phyloP scores from a whole-genome alignment of 2,797 vertebrate species.

The Rhinoraja longicauda region DNA sequence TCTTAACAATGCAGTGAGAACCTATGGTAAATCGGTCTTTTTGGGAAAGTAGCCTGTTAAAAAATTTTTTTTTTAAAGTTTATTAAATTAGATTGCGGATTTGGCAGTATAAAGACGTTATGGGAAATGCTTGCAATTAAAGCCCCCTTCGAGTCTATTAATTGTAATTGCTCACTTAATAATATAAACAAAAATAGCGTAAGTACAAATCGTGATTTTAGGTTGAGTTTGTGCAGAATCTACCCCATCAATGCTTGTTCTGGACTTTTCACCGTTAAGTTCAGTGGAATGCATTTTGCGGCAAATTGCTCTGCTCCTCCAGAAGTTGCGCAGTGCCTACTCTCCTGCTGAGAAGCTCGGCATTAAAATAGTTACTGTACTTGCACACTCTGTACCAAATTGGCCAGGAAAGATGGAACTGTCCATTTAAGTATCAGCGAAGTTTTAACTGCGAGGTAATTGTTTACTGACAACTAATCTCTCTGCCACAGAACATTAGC shows the following conservation, averaged over 20 bases:
- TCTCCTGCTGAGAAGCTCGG: too few relatives aligned
- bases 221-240: not conserved
- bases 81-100: not conserved
- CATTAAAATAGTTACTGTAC: too few relatives aligned
- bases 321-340: too few relatives aligned
- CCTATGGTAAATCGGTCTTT: constrained; percentile 68
- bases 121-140: not conserved
- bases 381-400: too few relatives aligned
- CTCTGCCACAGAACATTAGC: too few relatives aligned
- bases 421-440: too few relatives aligned
- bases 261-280: not conserved
- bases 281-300: not conserved
- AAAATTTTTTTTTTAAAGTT: not conserved
- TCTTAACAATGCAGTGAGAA: constrained; percentile 75
- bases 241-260: not conserved
- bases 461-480: too few relatives aligned
- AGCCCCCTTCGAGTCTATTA: not conserved
- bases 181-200: too few relatives aligned
- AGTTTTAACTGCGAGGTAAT: not conserved
- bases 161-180: not conserved
- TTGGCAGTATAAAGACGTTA: not conserved
- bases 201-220: not conserved
- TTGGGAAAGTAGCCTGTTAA: constrained; percentile 45
- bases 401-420: too few relatives aligned
- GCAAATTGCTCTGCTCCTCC: not conserved